A percentile compares a stretch with the other conserved stretches of the same genome.
Evolutionary conservation across 1,140 invertebrate genomes (phyloP).

Genomic region (Drosophila parvula): DNA sequence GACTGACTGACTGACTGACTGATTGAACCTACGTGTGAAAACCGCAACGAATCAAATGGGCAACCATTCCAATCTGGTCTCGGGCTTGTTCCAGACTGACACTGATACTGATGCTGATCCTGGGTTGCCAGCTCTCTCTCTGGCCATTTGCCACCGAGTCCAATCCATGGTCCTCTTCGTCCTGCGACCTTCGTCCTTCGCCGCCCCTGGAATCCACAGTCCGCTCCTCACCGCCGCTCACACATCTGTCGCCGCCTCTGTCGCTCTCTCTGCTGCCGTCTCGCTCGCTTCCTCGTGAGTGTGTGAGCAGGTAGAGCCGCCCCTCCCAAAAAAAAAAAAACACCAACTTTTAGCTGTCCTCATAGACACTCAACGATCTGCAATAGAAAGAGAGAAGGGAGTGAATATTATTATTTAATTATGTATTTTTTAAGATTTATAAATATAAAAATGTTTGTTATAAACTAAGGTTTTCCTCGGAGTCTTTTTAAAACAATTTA

Average conservation of each 20-base stretch:
- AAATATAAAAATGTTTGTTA: too few species aligned
- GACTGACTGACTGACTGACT: slow-evolving; percentile 36
- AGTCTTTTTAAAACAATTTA: too few species aligned
- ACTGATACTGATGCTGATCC: slow-evolving; percentile 39
- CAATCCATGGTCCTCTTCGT: slow-evolving; percentile 77
- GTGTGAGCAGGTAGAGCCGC: slow-evolving; percentile 27
- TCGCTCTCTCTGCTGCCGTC: slow-evolving; percentile 8
- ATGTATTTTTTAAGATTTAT: neutral
- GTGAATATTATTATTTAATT: neutral
- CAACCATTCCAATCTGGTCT: slow-evolving; percentile 48
- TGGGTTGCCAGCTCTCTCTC: slow-evolving; percentile 71
- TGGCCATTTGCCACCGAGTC: slow-evolving; percentile 81
- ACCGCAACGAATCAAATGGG: slow-evolving; percentile 51
- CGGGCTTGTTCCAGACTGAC: slow-evolving; percentile 40
- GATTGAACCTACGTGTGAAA: slow-evolving; percentile 48
- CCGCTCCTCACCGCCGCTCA: slow-evolving; percentile 52
- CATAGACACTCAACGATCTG: slow-evolving; percentile 47
- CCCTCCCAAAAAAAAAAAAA: slow-evolving; percentile 40
- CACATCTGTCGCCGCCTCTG: slow-evolving; percentile 16
- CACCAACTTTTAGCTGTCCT: slow-evolving; percentile 36
- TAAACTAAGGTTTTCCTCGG: too few species aligned
- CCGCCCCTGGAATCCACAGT: slow-evolving; percentile 13
- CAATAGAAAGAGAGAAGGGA: neutral
- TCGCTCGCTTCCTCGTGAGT: slow-evolving; percentile 26
- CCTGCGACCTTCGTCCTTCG: slow-evolving; percentile 35